phyloP scores from a whole-genome alignment of 2,113 vertebrate genomes.

The Cavia porcellus region DNA sequence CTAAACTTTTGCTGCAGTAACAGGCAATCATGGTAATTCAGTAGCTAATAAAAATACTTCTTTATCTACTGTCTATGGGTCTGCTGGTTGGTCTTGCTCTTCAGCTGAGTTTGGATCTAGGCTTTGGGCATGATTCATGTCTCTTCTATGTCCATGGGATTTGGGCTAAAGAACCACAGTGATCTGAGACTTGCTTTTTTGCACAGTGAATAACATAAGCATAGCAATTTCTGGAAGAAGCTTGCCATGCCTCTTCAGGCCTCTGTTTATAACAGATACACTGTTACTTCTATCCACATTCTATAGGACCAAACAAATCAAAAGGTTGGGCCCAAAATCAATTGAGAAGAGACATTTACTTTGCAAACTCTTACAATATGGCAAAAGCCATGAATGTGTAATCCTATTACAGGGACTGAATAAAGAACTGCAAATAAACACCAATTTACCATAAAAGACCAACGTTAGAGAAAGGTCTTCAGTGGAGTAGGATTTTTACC shows the following conservation, averaged over 20 bases:
- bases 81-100: conserved; percentile 7
- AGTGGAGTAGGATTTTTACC: conserved; percentile 7
- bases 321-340: background rate
- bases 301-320: conserved; percentile 14
- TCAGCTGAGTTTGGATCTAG: background rate
- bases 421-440: conserved; percentile 32
- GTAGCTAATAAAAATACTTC: conserved; percentile 20
- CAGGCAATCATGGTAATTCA: background rate
- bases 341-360: conserved; percentile 9
- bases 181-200: conserved; percentile 36
- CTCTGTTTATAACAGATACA: background rate
- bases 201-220: conserved; percentile 9
- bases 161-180: background rate
- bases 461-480: background rate
- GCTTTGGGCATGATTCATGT: background rate
- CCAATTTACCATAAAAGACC: background rate
- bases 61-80: conserved; percentile 14
- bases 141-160: background rate
- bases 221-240: conserved; percentile 5
- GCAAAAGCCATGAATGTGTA: conserved; percentile 21
- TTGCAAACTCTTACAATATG: conserved; percentile 31
- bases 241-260: background rate
- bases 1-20: conserved; percentile 44
- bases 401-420: background rate
- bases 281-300: background rate